These are phyloP conservation scores for Ceyx melanurus DNA, from an alignment of 2,113 vertebrate species.

Conservation along the genomic window DNA sequence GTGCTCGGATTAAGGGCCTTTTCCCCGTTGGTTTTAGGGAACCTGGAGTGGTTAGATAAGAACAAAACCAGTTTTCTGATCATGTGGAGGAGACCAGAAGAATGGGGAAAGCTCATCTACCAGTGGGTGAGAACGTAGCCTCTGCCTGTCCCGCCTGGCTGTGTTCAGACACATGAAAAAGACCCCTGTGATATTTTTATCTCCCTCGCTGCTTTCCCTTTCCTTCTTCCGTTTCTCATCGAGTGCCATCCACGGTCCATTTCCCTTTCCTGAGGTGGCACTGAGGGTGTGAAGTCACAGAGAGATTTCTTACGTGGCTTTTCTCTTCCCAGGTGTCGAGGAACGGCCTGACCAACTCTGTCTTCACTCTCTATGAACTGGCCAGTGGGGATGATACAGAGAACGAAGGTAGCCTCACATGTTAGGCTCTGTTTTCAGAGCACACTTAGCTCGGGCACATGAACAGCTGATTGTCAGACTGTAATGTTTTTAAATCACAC, in stretches of 20 bases:
- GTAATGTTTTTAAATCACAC: not conserved
- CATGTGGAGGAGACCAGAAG: constrained; percentile 97
- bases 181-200: not conserved
- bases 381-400: constrained; percentile 91
- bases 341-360: constrained; percentile 92
- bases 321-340: constrained; percentile 82
- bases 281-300: fast-evolving
- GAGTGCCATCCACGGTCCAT: fast-evolving
- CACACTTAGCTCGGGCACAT: fast-evolving
- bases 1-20: not conserved
- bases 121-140: constrained; percentile 87
- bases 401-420: constrained; percentile 81
- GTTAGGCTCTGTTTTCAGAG: not conserved
- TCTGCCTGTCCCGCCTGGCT: not conserved
- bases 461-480: not conserved
- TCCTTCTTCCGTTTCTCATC: not conserved
- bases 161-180: not conserved
- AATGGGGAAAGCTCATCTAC: constrained; percentile 97
- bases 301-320: fast-evolving
- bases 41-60: constrained; percentile 97
- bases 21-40: constrained; percentile 77
- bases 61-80: constrained; percentile 95
- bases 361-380: constrained; percentile 94
- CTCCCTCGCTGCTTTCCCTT: not conserved
- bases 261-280: fast-evolving